Percentiles rank a stretch among this genome's conserved stretches.
These are phyloP conservation scores for Montifringilla adamsi DNA, from an alignment of 2,113 vertebrate genomes.

Conservation along the genomic window DNA sequence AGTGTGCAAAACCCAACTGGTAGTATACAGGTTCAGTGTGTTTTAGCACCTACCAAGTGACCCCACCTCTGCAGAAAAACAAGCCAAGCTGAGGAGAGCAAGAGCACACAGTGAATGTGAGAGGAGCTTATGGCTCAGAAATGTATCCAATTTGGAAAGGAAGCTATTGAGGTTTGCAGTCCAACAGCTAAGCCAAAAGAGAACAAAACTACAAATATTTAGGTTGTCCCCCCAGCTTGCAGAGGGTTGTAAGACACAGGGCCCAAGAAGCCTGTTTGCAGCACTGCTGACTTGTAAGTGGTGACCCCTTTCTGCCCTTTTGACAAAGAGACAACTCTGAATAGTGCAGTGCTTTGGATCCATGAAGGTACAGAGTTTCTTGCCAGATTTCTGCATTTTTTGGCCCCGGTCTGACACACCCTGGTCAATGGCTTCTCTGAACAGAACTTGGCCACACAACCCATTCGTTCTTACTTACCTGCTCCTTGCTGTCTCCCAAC, in stretches of 20 bases:
- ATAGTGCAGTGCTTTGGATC: neutral
- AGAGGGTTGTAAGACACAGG: neutral
- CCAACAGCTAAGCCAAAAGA: neutral
- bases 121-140: neutral
- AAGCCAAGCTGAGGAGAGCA: neutral
- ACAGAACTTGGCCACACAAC: neutral
- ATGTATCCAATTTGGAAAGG: neutral
- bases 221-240: neutral
- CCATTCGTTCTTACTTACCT: conserved; percentile 72
- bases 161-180: neutral
- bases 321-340: neutral
- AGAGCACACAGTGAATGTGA: neutral
- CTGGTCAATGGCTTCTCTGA: neutral
- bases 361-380: neutral
- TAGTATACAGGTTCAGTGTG: neutral
- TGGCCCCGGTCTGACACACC: neutral
- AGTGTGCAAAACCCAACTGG: neutral
- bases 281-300: neutral
- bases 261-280: neutral
- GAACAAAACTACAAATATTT: neutral
- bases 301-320: neutral
- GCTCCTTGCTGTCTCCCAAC: conserved; percentile 89
- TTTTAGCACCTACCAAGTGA: neutral
- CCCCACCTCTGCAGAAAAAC: neutral
- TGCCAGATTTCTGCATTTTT: neutral